Conservation (phyloP, 1,140 invertebrate species). For the Drosophila subpulchrella region DNA sequence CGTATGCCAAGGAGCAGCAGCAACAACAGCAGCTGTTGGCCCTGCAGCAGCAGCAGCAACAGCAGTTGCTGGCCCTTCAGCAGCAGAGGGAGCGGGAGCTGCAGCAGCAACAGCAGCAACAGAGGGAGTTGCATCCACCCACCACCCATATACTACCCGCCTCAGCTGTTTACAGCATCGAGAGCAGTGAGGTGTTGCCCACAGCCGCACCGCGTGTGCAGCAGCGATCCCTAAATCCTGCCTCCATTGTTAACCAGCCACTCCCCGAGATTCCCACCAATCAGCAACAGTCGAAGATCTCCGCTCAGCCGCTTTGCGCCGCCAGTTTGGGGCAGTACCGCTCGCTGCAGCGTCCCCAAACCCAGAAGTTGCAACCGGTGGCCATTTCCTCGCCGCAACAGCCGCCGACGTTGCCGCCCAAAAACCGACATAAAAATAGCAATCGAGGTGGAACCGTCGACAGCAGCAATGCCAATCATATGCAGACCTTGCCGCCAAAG, state of each 20-base stretch:
- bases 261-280: conserved; percentile 80
- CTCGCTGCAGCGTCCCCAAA: conserved; percentile 75
- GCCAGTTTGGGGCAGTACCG: conserved; percentile 82
- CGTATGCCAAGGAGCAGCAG: conserved; percentile 80
- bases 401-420: conserved; percentile 80
- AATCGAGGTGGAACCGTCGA: conserved; percentile 15
- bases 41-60: conserved; percentile 75
- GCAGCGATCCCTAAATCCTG: conserved; percentile 76
- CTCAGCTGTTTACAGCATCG: conserved; percentile 81
- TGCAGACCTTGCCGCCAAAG: conserved; percentile 79
- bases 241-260: conserved; percentile 83
- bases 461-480: conserved; percentile 69
- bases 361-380: conserved; percentile 52
- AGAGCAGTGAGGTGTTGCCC: conserved; percentile 64
- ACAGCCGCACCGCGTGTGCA: conserved; percentile 60
- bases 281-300: conserved; percentile 69
- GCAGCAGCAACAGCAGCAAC: conserved; percentile 58
- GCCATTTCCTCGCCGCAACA: conserved; percentile 51
- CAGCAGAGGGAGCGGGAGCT: conserved; percentile 49
- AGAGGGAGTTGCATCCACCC: conserved; percentile 77
- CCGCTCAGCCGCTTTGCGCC: conserved; percentile 78
- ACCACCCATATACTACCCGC: conserved; percentile 80
- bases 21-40: conserved; percentile 67
- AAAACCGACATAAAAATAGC: conserved; percentile 77
- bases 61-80: conserved; percentile 54